Conservation (phyloP, 35 echinoderm and acorn worm species). For the Acanthaster planci region DNA sequence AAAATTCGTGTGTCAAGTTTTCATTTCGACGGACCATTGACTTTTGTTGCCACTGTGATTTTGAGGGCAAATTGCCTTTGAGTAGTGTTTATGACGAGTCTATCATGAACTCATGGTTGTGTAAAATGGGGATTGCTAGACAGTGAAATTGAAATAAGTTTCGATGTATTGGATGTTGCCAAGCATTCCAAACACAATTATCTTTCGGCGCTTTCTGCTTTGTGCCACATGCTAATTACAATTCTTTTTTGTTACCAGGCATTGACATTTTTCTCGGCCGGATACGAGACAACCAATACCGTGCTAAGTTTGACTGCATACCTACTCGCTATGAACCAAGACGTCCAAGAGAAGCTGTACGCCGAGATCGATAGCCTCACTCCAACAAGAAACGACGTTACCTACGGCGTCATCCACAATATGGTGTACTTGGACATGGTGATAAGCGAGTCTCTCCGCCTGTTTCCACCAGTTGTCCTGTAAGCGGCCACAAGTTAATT, state of each 20-base stretch:
- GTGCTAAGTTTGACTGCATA: conserved; percentile 53
- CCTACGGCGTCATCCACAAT: conserved; percentile 50
- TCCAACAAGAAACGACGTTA: conserved; percentile 21
- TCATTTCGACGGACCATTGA: no score
- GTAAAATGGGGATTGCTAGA: no score
- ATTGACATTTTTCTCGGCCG: conserved; percentile 66
- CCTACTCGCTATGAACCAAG: conserved; percentile 64
- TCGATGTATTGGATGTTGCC: no score
- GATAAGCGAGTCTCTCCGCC: conserved; percentile 64
- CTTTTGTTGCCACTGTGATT: no score
- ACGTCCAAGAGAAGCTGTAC: no score
- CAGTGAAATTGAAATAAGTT: no score
- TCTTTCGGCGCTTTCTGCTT: no score
- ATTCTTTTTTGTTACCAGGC: conserved; percentile 29
- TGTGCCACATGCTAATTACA: neutral
- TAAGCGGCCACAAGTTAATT: conserved; percentile 21
- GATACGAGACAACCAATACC: conserved; percentile 70
- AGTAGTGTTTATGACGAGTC: no score
- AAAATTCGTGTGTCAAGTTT: no score
- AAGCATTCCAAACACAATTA: no score
- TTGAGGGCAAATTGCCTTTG: no score
- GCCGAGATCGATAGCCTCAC: conserved; percentile 42
- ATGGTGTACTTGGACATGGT: conserved; percentile 80
- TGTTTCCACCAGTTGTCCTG: conserved; percentile 62
- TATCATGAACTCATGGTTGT: no score